phyloP scores from a whole-genome alignment of 1,140 invertebrate genomes.

The Sitophilus oryzae region DNA sequence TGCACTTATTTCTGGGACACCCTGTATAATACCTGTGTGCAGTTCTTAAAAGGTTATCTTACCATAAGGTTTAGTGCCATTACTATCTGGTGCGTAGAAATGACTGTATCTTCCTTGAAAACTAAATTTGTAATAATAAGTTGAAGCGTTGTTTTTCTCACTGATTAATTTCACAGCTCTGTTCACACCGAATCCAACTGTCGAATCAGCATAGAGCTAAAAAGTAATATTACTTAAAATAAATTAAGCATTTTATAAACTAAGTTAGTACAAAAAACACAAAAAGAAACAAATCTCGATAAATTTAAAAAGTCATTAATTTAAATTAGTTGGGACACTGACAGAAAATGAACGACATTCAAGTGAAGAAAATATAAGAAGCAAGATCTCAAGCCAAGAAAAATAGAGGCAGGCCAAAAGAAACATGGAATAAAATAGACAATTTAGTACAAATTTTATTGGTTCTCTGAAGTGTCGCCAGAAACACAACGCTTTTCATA shows the following conservation, averaged over 20 bases:
- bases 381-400: too few relatives aligned
- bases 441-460: too few relatives aligned
- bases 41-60: too few relatives aligned
- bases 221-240: conserved; percentile 7
- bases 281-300: too few relatives aligned
- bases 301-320: too few relatives aligned
- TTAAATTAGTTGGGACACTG: too few relatives aligned
- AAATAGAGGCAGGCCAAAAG: too few relatives aligned
- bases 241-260: neutral
- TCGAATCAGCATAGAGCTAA: conserved; percentile 48
- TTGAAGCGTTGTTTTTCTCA: conserved; percentile 42
- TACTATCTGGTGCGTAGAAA: conserved; percentile 45
- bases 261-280: neutral
- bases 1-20: neutral
- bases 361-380: too few relatives aligned
- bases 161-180: conserved; percentile 48
- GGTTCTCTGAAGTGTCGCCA: too few relatives aligned
- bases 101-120: conserved; percentile 52
- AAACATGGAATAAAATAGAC: too few relatives aligned
- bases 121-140: conserved; percentile 53
- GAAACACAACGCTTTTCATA: too few relatives aligned
- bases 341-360: too few relatives aligned
- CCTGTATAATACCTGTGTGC: neutral
- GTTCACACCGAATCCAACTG: conserved; percentile 49
- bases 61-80: conserved; percentile 37